Evolutionary conservation across 2,113 vertebrate species (phyloP), one percentile per base, ranked within the genome.

Genomic region (Calyptommatus sinebrachiatus): DNA sequence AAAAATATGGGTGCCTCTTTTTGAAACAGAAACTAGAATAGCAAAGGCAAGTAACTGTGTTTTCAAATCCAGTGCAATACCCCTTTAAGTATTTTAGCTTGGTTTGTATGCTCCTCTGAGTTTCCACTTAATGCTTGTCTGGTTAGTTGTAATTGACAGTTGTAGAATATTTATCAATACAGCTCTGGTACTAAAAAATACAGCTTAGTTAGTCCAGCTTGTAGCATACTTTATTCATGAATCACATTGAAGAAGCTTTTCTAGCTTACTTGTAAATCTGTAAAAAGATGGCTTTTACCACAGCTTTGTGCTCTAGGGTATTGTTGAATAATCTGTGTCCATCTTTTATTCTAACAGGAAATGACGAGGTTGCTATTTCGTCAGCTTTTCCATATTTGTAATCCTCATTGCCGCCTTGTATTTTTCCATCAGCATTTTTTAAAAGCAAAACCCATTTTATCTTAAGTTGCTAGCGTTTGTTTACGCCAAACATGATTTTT

Each of bases 161-260:
- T 78, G 31, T 0, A 78, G 57, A 87, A 72, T 4, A 69, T 31
- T 80, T 75, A 65, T 85, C 71, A 73, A 74, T 82, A 78, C 46
- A 76, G 61, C 46, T 83, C 60, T 35, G 24, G 4, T 77, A 69
- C 85, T 80, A 83, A 76, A 53, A 69, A 80, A 70, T 48, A 35
- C 65, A 10, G 2, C 29, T 16, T 68, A 75, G 53, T 83, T 84
- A 84, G 61, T 10, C 10, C 1, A 77, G 26, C n/a, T 60, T 78
- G 5, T 76, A 77, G 57, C 0, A 57, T 22, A 14, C 74, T 65
- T 76, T 65, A 76, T 76, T 76, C 1, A 5, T 68, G 78, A 77
- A 76, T 83, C 0, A 74, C 28, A 65, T 45, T 67, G 11, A 46
- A 80, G 80, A 76, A 78, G 1, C 60, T 80, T 72, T 83, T 62